phyloP scores from a whole-genome alignment of 1,140 invertebrate genomes.

The Macrobrachium rosenbergii region DNA sequence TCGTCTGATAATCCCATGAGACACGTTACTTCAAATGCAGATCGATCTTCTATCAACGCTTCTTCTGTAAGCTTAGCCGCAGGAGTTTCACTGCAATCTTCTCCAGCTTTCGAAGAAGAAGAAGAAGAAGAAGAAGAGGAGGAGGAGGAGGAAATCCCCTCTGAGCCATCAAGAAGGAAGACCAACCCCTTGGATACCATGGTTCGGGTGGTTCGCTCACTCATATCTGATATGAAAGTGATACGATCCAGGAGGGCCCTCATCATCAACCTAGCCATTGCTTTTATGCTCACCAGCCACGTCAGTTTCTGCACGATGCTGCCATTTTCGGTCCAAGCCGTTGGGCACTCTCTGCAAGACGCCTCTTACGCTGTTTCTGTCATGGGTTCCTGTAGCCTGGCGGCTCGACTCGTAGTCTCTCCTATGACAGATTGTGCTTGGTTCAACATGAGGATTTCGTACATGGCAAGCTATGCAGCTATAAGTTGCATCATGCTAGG shows the following conservation, averaged over 20 bases:
- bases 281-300: not conserved
- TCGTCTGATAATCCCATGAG: too few relatives aligned
- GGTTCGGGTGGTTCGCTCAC: not conserved
- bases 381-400: not conserved
- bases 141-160: not conserved
- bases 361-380: not conserved
- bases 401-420: slow-evolving; percentile 2
- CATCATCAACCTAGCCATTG: slow-evolving; percentile 2
- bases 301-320: slow-evolving; percentile 21
- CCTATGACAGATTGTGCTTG: slow-evolving; percentile 16
- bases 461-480: not conserved
- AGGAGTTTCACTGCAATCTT: too few relatives aligned
- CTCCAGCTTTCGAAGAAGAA: too few relatives aligned
- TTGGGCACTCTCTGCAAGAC: slow-evolving; percentile 4
- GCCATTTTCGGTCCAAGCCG: slow-evolving; percentile 20
- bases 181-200: not conserved
- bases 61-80: too few relatives aligned
- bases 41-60: too few relatives aligned
- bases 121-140: not conserved
- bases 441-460: slow-evolving; percentile 34
- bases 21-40: too few relatives aligned
- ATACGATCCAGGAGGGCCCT: not conserved
- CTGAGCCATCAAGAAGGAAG: not conserved
- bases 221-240: not conserved
- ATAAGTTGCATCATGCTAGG: not conserved